Conservation (phyloP, 2,888 invertebrate genomes). For the Scotopteryx bipunctaria region DNA sequence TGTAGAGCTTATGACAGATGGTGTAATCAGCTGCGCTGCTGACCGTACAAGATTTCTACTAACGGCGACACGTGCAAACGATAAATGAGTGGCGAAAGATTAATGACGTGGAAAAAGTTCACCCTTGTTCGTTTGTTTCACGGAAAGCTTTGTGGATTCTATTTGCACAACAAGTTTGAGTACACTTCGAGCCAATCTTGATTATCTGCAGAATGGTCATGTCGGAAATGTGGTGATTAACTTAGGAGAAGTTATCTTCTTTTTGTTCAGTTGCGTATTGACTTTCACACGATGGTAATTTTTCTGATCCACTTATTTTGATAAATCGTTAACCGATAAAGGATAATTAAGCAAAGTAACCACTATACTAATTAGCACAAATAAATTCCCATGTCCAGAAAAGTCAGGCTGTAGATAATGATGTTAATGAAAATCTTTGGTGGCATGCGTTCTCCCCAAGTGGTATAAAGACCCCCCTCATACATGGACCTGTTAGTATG, state of each 20-base stretch:
- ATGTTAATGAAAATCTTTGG: too few species aligned
- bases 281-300: not conserved
- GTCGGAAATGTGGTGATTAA: slow-evolving; percentile 24
- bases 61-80: slow-evolving; percentile 57
- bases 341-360: too few species aligned
- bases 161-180: slow-evolving; percentile 46
- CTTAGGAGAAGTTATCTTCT: slow-evolving; percentile 12
- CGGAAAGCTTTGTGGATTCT: slow-evolving; percentile 40
- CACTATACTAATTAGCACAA: too few species aligned
- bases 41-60: slow-evolving; percentile 53
- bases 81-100: slow-evolving; percentile 62
- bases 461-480: too few species aligned
- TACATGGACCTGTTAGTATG: too few species aligned
- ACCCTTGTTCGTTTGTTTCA: slow-evolving; percentile 49
- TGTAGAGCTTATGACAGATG: slow-evolving; percentile 43
- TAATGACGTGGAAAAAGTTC: slow-evolving; percentile 62
- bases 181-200: slow-evolving; percentile 27
- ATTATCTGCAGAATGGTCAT: slow-evolving; percentile 29
- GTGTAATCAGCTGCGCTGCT: slow-evolving; percentile 47
- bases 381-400: too few species aligned
- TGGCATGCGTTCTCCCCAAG: too few species aligned
- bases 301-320: not conserved
- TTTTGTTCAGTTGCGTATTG: not conserved
- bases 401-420: too few species aligned
- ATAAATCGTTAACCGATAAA: not conserved